Percentiles rank a stretch among this genome's conserved stretches.
These are phyloP conservation scores for Drosophila arizonae DNA, from an alignment of 1,140 invertebrate species.

Conservation along the genomic window DNA sequence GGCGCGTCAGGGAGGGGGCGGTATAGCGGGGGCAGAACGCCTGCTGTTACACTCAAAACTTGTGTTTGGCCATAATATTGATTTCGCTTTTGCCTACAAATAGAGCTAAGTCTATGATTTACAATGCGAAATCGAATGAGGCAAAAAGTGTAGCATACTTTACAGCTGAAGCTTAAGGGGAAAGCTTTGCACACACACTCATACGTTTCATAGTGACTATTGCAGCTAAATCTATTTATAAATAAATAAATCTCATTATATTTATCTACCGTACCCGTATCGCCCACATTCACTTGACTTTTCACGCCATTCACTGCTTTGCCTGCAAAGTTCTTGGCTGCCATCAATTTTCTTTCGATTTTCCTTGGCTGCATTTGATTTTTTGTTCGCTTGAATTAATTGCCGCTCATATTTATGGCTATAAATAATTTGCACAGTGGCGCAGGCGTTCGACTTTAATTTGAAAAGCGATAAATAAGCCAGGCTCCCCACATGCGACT, in stretches of 20 bases:
- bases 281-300: no score
- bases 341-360: conserved; percentile 10
- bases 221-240: conserved; percentile 15
- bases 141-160: conserved; percentile 49
- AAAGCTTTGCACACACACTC: background rate
- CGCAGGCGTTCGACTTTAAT: conserved; percentile 71
- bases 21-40: background rate
- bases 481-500: conserved; percentile 34
- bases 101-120: conserved; percentile 38
- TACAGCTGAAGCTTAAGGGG: conserved; percentile 23
- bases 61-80: conserved; percentile 55
- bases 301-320: no score
- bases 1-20: background rate
- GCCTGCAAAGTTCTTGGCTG: background rate
- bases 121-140: conserved; percentile 34
- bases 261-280: conserved; percentile 5
- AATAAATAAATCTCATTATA: conserved; percentile 9
- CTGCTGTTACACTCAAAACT: conserved; percentile 58
- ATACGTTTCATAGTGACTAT: background rate
- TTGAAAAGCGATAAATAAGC: conserved; percentile 77
- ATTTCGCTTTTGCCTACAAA: conserved; percentile 53
- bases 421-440: conserved; percentile 63
- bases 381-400: conserved; percentile 53
- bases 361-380: conserved; percentile 13
- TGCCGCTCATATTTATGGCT: conserved; percentile 65